Conservation (phyloP, 2,113 vertebrate genomes). For the Petrocephalus microphthalmus region DNA sequence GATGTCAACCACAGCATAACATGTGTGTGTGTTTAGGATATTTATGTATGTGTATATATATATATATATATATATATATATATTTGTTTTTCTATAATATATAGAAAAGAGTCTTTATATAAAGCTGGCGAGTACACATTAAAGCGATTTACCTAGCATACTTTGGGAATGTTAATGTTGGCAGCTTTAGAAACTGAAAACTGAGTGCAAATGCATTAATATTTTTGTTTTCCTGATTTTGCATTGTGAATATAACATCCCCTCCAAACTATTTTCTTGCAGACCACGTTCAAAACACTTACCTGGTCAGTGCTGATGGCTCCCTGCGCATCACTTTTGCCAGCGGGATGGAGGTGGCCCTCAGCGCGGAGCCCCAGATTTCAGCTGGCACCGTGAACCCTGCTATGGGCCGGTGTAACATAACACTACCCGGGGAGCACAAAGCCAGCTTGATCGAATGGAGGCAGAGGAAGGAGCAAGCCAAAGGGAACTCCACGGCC, state of each 20-base stretch:
- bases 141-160: not conserved
- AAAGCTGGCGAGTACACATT: not conserved
- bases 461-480: constrained; percentile 91
- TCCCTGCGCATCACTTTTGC: constrained; percentile 87
- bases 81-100: no score
- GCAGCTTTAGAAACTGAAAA: not conserved
- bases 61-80: not conserved
- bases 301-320: constrained; percentile 86
- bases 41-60: not conserved
- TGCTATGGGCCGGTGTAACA: constrained; percentile 88
- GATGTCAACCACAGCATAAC: not conserved
- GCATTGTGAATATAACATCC: not conserved
- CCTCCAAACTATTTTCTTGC: constrained; percentile 3
- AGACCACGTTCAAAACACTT: constrained; percentile 89
- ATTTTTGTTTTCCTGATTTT: not conserved
- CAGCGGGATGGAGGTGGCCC: constrained; percentile 89
- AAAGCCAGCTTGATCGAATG: constrained; percentile 92
- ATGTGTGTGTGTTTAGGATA: not conserved
- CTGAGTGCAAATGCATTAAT: not conserved
- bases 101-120: not conserved
- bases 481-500: constrained; percentile 83
- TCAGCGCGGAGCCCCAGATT: constrained; percentile 86
- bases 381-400: constrained; percentile 83
- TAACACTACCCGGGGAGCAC: constrained; percentile 91
- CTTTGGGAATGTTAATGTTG: not conserved